Conservation (phyloP, 2,113 vertebrate species). For the Lichenostomus cassidix region DNA sequence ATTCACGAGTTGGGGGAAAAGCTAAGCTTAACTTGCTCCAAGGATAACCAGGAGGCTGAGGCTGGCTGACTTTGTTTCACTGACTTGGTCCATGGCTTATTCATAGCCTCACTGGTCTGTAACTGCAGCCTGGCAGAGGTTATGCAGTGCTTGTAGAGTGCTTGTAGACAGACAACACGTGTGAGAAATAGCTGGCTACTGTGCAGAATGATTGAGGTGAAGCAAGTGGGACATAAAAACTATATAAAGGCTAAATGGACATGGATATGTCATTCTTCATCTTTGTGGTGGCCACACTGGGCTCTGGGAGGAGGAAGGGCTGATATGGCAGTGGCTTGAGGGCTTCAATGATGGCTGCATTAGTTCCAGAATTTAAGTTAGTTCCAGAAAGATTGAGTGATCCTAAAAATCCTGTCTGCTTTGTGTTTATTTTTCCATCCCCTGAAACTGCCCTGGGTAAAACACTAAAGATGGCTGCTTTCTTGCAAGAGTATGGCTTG, state of each 20-base stretch:
- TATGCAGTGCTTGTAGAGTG: accelerated
- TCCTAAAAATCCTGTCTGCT: neutral
- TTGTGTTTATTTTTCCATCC: neutral
- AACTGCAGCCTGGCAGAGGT: neutral
- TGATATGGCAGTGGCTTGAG: neutral
- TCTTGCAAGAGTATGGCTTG: neutral
- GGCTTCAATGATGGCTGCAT: neutral
- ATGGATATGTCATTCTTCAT: neutral
- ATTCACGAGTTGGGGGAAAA: accelerated
- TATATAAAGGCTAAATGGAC: neutral
- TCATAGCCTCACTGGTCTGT: neutral
- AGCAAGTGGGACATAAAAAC: neutral
- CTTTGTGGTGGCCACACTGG: neutral
- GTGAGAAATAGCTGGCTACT: neutral
- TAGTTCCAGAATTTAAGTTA: neutral
- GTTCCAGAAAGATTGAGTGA: neutral
- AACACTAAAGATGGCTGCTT: neutral
- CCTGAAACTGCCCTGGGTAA: neutral
- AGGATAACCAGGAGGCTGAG: neutral
- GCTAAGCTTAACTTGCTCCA: neutral
- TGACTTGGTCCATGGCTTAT: neutral
- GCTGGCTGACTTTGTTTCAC: neutral
- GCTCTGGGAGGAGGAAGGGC: neutral
- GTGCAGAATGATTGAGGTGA: neutral
- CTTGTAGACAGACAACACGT: accelerated